These are phyloP conservation scores for Chelonus formosanus DNA, from an alignment of 2,888 invertebrate species.

Conservation along the genomic window DNA sequence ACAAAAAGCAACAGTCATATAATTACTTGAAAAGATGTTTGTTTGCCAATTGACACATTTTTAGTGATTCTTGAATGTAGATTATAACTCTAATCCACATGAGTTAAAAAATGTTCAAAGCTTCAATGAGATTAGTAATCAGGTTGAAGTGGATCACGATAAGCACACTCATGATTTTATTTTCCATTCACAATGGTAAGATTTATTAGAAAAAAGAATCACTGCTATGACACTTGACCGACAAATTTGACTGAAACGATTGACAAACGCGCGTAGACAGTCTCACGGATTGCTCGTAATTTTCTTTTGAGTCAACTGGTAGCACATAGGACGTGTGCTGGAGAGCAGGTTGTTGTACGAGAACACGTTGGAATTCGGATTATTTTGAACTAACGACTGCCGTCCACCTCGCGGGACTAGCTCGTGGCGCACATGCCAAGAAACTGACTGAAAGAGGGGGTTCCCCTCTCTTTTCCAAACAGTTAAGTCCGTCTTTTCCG, in stretches of 20 bases:
- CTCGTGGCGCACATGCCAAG: slow-evolving; percentile 34
- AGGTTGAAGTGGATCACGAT: too few relatives aligned
- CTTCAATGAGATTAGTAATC: too few relatives aligned
- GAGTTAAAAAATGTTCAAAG: too few relatives aligned
- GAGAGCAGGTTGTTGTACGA: slow-evolving; percentile 40
- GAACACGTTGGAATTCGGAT: slow-evolving; percentile 41
- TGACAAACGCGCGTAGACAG: neutral
- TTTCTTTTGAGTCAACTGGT: slow-evolving; percentile 14
- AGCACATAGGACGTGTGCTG: slow-evolving; percentile 23
- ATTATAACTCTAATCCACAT: too few relatives aligned
- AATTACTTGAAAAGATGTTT: too few relatives aligned
- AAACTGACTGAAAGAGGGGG: slow-evolving; percentile 12
- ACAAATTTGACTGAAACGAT: slow-evolving; percentile 10
- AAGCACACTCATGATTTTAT: too few relatives aligned
- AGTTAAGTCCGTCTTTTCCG: slow-evolving; percentile 13
- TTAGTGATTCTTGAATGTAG: too few relatives aligned
- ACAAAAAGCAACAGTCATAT: too few relatives aligned
- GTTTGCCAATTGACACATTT: too few relatives aligned
- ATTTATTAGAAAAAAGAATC: neutral
- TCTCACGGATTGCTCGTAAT: slow-evolving; percentile 5
- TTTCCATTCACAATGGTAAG: too few relatives aligned
- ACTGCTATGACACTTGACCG: neutral
- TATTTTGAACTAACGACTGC: slow-evolving; percentile 43
- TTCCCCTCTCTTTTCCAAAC: slow-evolving; percentile 15
- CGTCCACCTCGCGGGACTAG: slow-evolving; percentile 37